These are phyloP conservation scores for Semnornis frantzii DNA, from an alignment of 2,113 vertebrate species.

Conservation along the genomic window DNA sequence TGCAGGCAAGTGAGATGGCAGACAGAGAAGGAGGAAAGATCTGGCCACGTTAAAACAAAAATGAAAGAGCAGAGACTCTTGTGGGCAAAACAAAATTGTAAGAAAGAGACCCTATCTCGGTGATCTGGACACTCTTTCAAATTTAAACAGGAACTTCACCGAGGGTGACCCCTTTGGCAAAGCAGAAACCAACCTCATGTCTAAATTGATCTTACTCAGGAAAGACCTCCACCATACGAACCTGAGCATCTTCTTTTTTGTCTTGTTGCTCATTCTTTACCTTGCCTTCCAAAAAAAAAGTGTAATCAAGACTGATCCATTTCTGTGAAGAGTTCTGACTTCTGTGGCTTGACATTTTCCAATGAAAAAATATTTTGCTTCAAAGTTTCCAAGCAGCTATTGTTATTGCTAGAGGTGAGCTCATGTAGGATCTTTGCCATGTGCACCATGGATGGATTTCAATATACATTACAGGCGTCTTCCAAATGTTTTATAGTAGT, in stretches of 20 bases:
- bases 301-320: not conserved
- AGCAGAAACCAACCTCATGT: not conserved
- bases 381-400: slow-evolving; percentile 15
- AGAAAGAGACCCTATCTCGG: not conserved
- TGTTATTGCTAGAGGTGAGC: slow-evolving; percentile 56
- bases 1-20: not conserved
- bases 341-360: slow-evolving; percentile 15
- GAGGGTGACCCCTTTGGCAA: not conserved
- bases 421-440: slow-evolving; percentile 58
- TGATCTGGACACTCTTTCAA: not conserved
- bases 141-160: not conserved
- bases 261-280: not conserved
- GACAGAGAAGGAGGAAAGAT: not conserved
- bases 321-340: slow-evolving; percentile 10
- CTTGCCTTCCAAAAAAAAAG: not conserved
- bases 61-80: not conserved
- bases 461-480: not conserved
- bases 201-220: not conserved
- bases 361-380: slow-evolving; percentile 39
- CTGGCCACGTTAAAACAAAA: not conserved
- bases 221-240: not conserved
- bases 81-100: not conserved
- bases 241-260: not conserved
- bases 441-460: slow-evolving; percentile 1
- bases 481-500: slow-evolving; percentile 34